These are phyloP conservation scores for Rhizoglyphus robini DNA, from an alignment of 1,140 invertebrate species.

Conservation along the genomic window DNA sequence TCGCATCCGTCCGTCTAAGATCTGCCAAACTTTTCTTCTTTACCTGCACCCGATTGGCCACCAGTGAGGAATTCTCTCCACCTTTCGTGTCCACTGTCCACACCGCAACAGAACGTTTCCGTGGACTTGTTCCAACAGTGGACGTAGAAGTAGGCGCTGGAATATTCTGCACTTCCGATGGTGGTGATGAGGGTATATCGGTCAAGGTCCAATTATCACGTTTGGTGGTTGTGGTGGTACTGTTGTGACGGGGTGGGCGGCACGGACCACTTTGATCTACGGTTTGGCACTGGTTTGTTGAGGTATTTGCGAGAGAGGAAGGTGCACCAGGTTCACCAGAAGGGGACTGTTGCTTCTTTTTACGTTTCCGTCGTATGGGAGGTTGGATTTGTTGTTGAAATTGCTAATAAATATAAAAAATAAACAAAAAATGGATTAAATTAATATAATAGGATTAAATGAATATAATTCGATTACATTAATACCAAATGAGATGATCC, in stretches of 20 bases:
- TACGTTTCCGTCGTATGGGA: background rate
- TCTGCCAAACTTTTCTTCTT: background rate
- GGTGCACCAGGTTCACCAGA: background rate
- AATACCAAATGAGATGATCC: too few relatives aligned
- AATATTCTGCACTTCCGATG: background rate
- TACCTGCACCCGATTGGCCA: background rate
- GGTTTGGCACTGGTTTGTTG: too few relatives aligned
- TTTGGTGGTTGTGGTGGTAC: background rate
- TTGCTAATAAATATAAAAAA: background rate
- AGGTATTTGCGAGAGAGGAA: too few relatives aligned
- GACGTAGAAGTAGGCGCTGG: background rate
- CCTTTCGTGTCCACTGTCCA: background rate
- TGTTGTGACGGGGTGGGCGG: background rate
- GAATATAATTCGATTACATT: too few relatives aligned
- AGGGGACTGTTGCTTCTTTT: background rate
- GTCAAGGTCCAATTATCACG: slow-evolving; percentile 16
- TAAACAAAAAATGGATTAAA: background rate
- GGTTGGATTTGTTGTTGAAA: slow-evolving; percentile 3
- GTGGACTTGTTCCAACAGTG: background rate
- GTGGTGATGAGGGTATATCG: background rate
- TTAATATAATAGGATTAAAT: background rate
- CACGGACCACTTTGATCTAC: too few relatives aligned
- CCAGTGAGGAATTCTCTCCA: background rate
- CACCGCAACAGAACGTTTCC: slow-evolving; percentile 3
- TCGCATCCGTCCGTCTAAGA: background rate